Conservation (phyloP, 2,888 invertebrate species). For the Acheta domesticus region DNA sequence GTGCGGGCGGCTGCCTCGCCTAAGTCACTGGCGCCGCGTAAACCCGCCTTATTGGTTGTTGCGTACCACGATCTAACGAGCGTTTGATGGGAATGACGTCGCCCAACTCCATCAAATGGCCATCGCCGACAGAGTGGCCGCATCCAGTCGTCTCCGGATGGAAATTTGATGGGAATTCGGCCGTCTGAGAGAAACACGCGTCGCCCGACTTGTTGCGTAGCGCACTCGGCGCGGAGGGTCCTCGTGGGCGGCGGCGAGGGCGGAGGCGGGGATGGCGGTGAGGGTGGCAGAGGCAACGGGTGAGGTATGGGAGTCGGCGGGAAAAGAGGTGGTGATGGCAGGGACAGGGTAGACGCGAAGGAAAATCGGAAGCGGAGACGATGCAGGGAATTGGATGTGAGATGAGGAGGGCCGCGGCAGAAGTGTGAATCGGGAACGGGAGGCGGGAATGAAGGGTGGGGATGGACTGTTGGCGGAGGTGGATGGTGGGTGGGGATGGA, state of each 20-base stretch:
- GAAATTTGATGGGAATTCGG: slow-evolving; percentile 18
- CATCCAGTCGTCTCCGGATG: neutral
- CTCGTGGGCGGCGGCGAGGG: neutral
- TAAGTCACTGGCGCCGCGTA: too few relatives aligned
- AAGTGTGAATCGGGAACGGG: too few relatives aligned
- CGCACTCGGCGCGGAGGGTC: neutral
- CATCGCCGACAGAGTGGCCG: neutral
- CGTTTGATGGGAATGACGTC: neutral
- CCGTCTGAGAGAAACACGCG: neutral
- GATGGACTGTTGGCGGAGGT: too few relatives aligned
- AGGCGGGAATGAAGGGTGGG: too few relatives aligned
- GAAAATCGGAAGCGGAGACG: too few relatives aligned
- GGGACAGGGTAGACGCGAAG: too few relatives aligned
- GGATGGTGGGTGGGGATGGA: too few relatives aligned
- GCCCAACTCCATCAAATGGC: neutral
- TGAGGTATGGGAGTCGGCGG: too few relatives aligned
- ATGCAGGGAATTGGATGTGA: too few relatives aligned
- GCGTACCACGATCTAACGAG: neutral
- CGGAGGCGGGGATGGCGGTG: neutral
- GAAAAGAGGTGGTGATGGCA: too few relatives aligned
- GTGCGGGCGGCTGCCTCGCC: too few relatives aligned
- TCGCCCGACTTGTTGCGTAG: neutral
- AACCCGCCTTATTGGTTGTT: neutral
- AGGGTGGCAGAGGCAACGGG: neutral
- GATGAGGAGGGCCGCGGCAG: too few relatives aligned